A percentile compares a stretch with the other conserved stretches of the same genome.
These are phyloP conservation scores for Microchirus variegatus DNA, from an alignment of 2,797 vertebrate species.

Conservation along the genomic window DNA sequence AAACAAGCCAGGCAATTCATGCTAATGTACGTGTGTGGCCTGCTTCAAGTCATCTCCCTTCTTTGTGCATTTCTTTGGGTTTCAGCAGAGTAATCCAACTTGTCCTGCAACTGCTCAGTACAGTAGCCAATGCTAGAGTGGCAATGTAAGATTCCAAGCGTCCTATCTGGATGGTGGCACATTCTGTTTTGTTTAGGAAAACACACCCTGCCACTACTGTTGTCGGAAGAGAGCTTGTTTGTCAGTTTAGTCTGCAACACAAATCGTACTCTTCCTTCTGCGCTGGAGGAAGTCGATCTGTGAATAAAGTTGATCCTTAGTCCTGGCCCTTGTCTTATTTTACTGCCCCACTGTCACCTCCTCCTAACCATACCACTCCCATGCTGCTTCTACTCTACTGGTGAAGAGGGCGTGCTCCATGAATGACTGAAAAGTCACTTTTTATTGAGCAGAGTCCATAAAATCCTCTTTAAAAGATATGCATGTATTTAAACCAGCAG, in stretches of 20 bases:
- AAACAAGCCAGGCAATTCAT: background rate
- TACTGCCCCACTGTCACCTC: background rate
- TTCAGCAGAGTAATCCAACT: background rate
- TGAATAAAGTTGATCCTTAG: background rate
- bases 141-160: background rate
- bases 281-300: background rate
- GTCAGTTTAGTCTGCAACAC: background rate
- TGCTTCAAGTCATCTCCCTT: background rate
- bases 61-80: background rate
- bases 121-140: background rate
- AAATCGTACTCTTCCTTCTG: background rate
- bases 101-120: conserved; percentile 13
- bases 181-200: conserved; percentile 21
- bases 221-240: background rate
- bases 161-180: conserved; percentile 4
- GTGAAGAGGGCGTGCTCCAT: background rate
- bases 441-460: no score
- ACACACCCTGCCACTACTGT: conserved; percentile 38
- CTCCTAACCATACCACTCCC: conserved; percentile 19
- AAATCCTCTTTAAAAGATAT: no score
- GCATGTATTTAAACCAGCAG: no score
- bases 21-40: background rate
- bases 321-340: background rate
- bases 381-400: background rate
- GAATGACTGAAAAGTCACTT: background rate